A percentile compares a stretch with the other conserved stretches of the same genome.
Conservation (phyloP, 2,888 invertebrate genomes). For the Acrobasis consociella region DNA sequence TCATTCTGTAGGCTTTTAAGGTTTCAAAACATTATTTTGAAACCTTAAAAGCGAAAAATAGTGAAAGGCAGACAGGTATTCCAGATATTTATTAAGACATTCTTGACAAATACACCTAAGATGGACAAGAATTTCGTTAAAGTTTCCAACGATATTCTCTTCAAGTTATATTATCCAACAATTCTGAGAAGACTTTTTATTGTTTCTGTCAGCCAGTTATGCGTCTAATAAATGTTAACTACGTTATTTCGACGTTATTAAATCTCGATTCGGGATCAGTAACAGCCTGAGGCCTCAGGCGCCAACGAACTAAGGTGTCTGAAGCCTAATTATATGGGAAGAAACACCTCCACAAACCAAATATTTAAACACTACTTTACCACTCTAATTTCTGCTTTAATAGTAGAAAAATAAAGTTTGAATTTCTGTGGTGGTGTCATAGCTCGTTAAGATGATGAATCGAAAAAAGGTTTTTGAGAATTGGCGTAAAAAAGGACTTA, state of each 20-base stretch:
- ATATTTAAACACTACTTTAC: constrained; percentile 42
- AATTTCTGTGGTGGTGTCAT: constrained; percentile 31
- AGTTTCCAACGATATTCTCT: not conserved
- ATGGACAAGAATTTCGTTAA: not conserved
- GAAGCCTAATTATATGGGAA: constrained; percentile 75
- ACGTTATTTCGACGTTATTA: constrained; percentile 21
- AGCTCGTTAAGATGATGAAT: constrained; percentile 46
- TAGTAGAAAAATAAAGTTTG: constrained; percentile 34
- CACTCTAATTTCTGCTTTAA: constrained; percentile 41
- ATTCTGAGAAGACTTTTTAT: constrained; percentile 22
- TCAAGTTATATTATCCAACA: constrained; percentile 4
- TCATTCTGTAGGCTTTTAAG: too few relatives aligned
- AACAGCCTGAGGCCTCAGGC: constrained; percentile 56
- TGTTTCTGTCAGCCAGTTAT: constrained; percentile 21
- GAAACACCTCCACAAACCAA: constrained; percentile 61
- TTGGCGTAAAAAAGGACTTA: constrained; percentile 80
- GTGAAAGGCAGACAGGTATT: too few relatives aligned
- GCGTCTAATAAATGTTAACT: constrained; percentile 22
- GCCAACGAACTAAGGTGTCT: constrained; percentile 77
- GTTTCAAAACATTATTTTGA: too few relatives aligned
- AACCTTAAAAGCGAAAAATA: too few relatives aligned
- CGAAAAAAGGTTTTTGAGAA: constrained; percentile 52
- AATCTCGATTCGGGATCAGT: constrained; percentile 22
- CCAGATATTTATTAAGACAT: not conserved
- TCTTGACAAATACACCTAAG: not conserved